Evolutionary conservation across 2,113 vertebrate species (phyloP).

Genomic region (Chaetops frenatus): DNA sequence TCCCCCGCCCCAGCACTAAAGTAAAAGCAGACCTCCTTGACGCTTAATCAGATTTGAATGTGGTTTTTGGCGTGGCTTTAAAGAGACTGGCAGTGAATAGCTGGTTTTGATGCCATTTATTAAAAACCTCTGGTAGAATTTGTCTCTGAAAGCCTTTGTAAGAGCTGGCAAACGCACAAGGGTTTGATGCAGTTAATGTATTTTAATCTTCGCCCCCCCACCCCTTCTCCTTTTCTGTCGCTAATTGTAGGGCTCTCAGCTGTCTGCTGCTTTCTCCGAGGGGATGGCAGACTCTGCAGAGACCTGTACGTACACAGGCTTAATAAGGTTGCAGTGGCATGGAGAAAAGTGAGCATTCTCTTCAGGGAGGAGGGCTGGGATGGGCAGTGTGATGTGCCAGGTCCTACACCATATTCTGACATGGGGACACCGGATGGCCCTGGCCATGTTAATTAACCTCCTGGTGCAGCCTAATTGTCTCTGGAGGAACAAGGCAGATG

Average conservation of each 20-base stretch:
- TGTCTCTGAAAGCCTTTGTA: slow-evolving; percentile 72
- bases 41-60: slow-evolving; percentile 73
- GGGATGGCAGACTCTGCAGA: slow-evolving; percentile 6
- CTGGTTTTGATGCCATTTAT: slow-evolving; percentile 73
- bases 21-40: slow-evolving; percentile 73
- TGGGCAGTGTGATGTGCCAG: accelerated
- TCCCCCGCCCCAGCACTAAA: neutral
- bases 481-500: neutral
- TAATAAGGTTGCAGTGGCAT: neutral
- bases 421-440: accelerated
- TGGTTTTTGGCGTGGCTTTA: slow-evolving; percentile 72
- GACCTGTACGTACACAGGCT: neutral
- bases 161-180: slow-evolving; percentile 71
- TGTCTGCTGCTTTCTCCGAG: neutral
- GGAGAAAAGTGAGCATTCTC: slow-evolving; percentile 22
- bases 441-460: neutral
- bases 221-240: slow-evolving; percentile 13
- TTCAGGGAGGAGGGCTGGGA: neutral
- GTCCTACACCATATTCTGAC: neutral
- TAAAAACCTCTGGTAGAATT: slow-evolving; percentile 73
- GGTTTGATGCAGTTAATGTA: slow-evolving; percentile 67
- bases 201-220: slow-evolving; percentile 50
- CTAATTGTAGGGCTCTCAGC: slow-evolving; percentile 54
- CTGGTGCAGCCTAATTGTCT: neutral
- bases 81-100: slow-evolving; percentile 75